These are phyloP conservation scores for Oryzias dopingdopingensis DNA, from an alignment of 2,797 vertebrate genomes.

Conservation along the genomic window DNA sequence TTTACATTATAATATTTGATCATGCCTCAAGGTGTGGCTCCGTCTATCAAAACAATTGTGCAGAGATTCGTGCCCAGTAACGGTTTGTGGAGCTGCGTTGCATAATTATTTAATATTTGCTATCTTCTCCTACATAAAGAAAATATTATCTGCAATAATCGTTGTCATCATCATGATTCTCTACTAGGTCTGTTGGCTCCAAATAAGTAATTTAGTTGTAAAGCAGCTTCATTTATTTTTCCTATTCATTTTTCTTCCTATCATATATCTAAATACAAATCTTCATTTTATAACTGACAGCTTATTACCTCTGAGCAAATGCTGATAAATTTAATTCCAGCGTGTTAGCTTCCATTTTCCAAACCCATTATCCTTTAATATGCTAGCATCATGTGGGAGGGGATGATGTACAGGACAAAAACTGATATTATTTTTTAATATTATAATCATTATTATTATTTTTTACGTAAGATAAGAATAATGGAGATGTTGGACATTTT, in stretches of 20 bases:
- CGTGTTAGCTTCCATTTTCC: slow-evolving; percentile 83
- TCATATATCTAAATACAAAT: slow-evolving; percentile 88
- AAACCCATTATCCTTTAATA: slow-evolving; percentile 81
- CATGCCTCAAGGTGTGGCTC: slow-evolving; percentile 56
- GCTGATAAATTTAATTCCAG: slow-evolving; percentile 84
- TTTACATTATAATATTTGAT: slow-evolving; percentile 71
- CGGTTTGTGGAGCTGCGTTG: slow-evolving; percentile 51
- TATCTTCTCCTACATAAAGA: slow-evolving; percentile 68
- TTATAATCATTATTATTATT: slow-evolving; percentile 9
- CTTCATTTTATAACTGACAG: slow-evolving; percentile 85
- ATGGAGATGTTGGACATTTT: too few species aligned
- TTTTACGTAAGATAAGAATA: background rate
- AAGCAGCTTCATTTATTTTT: slow-evolving; percentile 81
- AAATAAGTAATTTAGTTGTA: slow-evolving; percentile 83
- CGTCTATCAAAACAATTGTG: slow-evolving; percentile 15
- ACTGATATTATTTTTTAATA: slow-evolving; percentile 17
- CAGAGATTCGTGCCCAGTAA: slow-evolving; percentile 65
- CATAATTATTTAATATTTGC: slow-evolving; percentile 70
- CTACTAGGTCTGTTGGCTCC: slow-evolving; percentile 73
- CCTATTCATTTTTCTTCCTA: slow-evolving; percentile 81
- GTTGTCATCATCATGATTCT: slow-evolving; percentile 75
- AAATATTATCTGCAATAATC: slow-evolving; percentile 78
- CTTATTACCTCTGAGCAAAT: slow-evolving; percentile 85
- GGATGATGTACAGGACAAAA: slow-evolving; percentile 54
- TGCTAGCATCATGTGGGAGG: slow-evolving; percentile 68